phyloP scores from a whole-genome alignment of 1,140 invertebrate genomes.

The Anagrus nilaparvatae region DNA sequence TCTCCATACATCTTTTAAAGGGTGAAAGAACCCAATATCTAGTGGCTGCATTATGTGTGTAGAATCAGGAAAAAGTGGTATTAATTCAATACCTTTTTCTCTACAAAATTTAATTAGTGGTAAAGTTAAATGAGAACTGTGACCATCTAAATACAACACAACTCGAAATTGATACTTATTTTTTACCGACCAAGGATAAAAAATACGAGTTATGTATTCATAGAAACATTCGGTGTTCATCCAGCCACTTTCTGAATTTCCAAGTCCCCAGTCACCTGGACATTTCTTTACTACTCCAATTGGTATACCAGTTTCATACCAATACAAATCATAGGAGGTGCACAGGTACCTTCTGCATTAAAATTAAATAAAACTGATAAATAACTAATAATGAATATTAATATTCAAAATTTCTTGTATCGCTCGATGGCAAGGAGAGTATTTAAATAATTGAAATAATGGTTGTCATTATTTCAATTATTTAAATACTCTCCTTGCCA shows the following conservation, averaged over 20 bases:
- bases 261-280: slow-evolving; percentile 27
- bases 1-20: slow-evolving; percentile 18
- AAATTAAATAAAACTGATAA: slow-evolving; percentile 20
- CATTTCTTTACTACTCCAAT: slow-evolving; percentile 20
- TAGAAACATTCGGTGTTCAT: slow-evolving; percentile 33
- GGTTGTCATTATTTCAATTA: no score
- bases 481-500: no score
- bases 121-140: slow-evolving; percentile 25
- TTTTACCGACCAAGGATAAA: slow-evolving; percentile 28
- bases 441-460: no score
- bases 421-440: no score
- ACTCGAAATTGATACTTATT: slow-evolving; percentile 26
- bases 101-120: slow-evolving; percentile 25
- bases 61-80: slow-evolving; percentile 25
- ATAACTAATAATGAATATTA: no score
- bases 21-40: slow-evolving; percentile 26
- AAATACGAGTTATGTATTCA: slow-evolving; percentile 31
- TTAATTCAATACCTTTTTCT: slow-evolving; percentile 2
- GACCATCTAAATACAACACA: slow-evolving; percentile 33
- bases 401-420: no score
- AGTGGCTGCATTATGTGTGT: slow-evolving; percentile 11
- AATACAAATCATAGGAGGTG: slow-evolving; percentile 29
- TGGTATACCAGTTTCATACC: slow-evolving; percentile 25
- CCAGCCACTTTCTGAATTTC: slow-evolving; percentile 30
- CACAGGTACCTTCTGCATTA: slow-evolving; percentile 24